Evolutionary conservation across 1,140 invertebrate species (phyloP).

Genomic region (Bombus huntii): DNA sequence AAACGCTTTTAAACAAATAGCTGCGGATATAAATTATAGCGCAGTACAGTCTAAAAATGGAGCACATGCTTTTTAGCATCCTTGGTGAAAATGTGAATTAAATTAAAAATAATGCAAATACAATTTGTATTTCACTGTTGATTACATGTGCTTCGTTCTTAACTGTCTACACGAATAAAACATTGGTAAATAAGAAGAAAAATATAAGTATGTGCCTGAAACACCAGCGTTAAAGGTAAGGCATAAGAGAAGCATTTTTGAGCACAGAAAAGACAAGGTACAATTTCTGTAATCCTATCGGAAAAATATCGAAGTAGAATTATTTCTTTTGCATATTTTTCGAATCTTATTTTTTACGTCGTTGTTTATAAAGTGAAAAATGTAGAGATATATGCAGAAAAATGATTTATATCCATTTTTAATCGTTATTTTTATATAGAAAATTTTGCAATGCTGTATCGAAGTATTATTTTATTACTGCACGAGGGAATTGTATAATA

Average conservation of each 20-base stretch:
- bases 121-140: background rate
- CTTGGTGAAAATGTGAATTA: no score
- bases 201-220: constrained; percentile 22
- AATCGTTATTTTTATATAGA: constrained; percentile 2
- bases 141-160: background rate
- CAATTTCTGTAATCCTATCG: constrained; percentile 8
- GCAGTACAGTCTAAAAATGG: background rate
- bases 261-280: background rate
- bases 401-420: constrained; percentile 9
- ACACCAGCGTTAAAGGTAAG: background rate
- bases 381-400: background rate
- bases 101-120: background rate
- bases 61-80: background rate
- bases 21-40: background rate
- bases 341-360: background rate
- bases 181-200: background rate
- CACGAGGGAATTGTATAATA: constrained; percentile 16
- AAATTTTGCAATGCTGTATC: background rate
- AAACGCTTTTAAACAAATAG: background rate
- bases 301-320: background rate
- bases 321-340: constrained; percentile 19
- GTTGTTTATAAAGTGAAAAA: background rate
- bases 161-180: background rate
- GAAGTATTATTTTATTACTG: constrained; percentile 6
- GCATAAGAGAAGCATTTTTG: background rate